Percentiles rank a stretch among this genome's conserved stretches.
phyloP scores from a whole-genome alignment of 2,113 vertebrate genomes.

The Columbina picui region DNA sequence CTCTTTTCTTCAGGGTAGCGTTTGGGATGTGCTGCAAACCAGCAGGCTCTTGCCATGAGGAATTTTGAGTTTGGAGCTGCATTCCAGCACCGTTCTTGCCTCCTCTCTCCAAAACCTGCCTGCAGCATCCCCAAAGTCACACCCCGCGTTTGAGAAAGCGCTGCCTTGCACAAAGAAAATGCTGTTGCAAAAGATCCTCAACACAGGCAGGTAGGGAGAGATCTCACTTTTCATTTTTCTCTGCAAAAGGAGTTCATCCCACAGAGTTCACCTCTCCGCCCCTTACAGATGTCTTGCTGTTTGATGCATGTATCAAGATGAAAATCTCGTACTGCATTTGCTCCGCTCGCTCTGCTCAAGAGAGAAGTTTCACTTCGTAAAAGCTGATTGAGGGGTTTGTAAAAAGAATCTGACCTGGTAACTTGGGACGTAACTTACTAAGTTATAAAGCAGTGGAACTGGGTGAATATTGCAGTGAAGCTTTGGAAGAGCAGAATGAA shows the following conservation, averaged over 20 bases:
- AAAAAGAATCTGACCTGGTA: neutral
- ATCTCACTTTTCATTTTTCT: neutral
- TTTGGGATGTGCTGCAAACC: neutral
- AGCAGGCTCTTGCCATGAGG: neutral
- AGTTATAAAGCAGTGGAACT: neutral
- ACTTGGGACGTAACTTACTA: neutral
- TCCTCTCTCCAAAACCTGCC: neutral
- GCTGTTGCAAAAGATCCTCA: neutral
- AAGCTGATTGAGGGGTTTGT: neutral
- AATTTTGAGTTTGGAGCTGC: neutral
- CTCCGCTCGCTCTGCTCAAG: neutral
- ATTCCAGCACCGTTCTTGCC: neutral
- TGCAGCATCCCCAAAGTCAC: neutral
- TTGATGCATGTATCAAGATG: neutral
- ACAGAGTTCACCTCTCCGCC: neutral
- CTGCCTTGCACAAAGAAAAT: neutral
- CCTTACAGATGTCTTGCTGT: neutral
- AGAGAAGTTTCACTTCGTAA: neutral
- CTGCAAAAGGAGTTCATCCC: neutral
- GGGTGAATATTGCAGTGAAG: neutral
- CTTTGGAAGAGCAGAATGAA: neutral
- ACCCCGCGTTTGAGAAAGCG: rapidly evolving
- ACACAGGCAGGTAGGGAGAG: neutral
- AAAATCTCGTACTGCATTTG: neutral
- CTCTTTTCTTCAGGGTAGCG: neutral